Percentiles rank a stretch among this genome's conserved stretches.
These are phyloP conservation scores for Propithecus deckenii DNA, from an alignment of 2,797 vertebrate species.

Conservation along the genomic window DNA sequence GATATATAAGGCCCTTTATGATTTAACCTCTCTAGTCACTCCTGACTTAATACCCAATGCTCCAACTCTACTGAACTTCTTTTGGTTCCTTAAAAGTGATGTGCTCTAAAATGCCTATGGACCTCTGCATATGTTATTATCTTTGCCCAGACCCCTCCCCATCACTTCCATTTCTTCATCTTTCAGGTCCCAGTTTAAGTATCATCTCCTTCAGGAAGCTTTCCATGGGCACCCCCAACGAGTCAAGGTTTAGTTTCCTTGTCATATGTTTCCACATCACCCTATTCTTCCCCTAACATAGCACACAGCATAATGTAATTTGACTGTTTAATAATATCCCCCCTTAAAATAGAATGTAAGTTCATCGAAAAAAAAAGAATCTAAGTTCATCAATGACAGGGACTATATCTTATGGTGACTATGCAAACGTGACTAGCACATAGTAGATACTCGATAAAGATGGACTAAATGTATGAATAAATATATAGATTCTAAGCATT, in stretches of 20 bases:
- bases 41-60: neutral
- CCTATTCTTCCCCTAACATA: neutral
- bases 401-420: neutral
- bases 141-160: neutral
- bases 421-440: neutral
- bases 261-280: neutral
- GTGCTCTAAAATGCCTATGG: neutral
- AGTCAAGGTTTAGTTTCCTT: neutral
- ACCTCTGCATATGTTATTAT: neutral
- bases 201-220: neutral
- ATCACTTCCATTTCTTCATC: neutral
- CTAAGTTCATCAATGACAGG: neutral
- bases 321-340: neutral
- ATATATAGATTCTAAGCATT: neutral
- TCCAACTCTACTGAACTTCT: neutral
- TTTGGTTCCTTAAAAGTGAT: neutral
- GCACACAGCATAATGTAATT: neutral
- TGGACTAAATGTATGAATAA: neutral
- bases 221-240: neutral
- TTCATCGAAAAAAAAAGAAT: neutral
- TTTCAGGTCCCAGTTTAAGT: neutral
- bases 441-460: neutral
- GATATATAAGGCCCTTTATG: neutral
- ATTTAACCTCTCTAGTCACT: constrained; percentile 15
- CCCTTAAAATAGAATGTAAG: neutral